Conservation (phyloP, 2,888 invertebrate species). For the Pristionchus exspectatus region DNA sequence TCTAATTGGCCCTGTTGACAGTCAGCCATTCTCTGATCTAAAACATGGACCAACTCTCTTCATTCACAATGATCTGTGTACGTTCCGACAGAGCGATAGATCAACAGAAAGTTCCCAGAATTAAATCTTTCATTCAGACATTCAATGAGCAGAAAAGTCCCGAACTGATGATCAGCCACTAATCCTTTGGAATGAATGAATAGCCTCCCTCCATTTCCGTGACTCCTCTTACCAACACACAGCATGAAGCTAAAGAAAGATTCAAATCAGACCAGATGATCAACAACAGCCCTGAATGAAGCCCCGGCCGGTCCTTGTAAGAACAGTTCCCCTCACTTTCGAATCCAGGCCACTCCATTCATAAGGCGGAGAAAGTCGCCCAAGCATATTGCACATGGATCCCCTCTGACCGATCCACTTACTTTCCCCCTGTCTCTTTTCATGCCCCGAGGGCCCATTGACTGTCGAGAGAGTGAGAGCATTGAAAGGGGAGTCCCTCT, state of each 20-base stretch:
- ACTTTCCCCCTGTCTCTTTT: neutral
- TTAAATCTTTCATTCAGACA: too few relatives aligned
- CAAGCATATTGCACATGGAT: slow-evolving; percentile 14
- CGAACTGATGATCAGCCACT: too few relatives aligned
- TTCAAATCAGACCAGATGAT: neutral
- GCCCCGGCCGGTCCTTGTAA: slow-evolving; percentile 9
- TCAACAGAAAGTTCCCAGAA: too few relatives aligned
- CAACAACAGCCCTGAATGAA: neutral
- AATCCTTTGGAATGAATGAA: too few relatives aligned
- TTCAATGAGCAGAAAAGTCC: too few relatives aligned
- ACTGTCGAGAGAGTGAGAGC: neutral
- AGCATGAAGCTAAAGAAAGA: neutral
- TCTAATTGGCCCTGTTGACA: neutral
- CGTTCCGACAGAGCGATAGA: too few relatives aligned
- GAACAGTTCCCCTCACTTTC: slow-evolving; percentile 16
- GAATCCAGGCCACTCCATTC: slow-evolving; percentile 41
- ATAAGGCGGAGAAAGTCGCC: slow-evolving; percentile 28
- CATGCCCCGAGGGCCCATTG: neutral
- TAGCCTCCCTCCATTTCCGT: too few relatives aligned
- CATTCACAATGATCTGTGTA: too few relatives aligned
- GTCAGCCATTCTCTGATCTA: neutral
- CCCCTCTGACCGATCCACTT: too few relatives aligned
- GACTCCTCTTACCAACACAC: neutral
- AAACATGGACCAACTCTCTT: too few relatives aligned
- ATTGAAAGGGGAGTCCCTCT: neutral